Evolutionary conservation across 1,140 invertebrate genomes (phyloP).

Genomic region (Habropoda laboriosa): DNA sequence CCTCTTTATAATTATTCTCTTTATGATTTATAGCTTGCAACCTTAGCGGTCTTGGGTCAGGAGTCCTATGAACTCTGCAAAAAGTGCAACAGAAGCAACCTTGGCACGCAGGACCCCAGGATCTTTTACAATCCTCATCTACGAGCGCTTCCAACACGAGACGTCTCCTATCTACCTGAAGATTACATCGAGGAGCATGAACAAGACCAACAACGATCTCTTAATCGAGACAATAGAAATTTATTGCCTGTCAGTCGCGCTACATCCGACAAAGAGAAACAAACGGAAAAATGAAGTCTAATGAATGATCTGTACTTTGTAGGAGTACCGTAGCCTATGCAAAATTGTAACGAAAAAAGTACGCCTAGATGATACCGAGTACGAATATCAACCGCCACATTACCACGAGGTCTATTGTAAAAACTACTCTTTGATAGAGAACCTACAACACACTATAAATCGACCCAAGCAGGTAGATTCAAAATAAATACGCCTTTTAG

Average conservation of each 20-base stretch:
- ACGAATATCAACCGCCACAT: slow-evolving; percentile 78
- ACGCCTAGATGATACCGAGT: slow-evolving; percentile 73
- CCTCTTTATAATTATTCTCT: neutral
- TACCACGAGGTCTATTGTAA: slow-evolving; percentile 79
- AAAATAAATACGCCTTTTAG: neutral
- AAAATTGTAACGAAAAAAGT: slow-evolving; percentile 73
- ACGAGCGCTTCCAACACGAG: neutral
- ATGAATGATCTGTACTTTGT: slow-evolving; percentile 1
- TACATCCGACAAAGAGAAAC: neutral
- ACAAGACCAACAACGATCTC: neutral
- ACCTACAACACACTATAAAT: neutral
- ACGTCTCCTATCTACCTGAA: slow-evolving; percentile 56
- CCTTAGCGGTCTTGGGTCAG: slow-evolving; percentile 31
- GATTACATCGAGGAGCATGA: slow-evolving; percentile 35
- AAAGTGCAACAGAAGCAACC: slow-evolving; percentile 51
- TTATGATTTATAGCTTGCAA: neutral
- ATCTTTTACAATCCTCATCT: neutral
- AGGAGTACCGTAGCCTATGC: slow-evolving; percentile 80
- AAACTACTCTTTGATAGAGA: slow-evolving; percentile 53
- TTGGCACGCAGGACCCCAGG: neutral
- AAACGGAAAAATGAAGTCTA: neutral
- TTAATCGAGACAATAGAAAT: slow-evolving; percentile 59
- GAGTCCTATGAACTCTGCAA: slow-evolving; percentile 29
- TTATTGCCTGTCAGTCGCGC: slow-evolving; percentile 59
- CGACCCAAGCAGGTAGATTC: slow-evolving; percentile 65